A percentile compares a stretch with the other conserved stretches of the same genome.
Conservation (phyloP, 2,113 vertebrate genomes). For the Hippoglossus stenolepis region DNA sequence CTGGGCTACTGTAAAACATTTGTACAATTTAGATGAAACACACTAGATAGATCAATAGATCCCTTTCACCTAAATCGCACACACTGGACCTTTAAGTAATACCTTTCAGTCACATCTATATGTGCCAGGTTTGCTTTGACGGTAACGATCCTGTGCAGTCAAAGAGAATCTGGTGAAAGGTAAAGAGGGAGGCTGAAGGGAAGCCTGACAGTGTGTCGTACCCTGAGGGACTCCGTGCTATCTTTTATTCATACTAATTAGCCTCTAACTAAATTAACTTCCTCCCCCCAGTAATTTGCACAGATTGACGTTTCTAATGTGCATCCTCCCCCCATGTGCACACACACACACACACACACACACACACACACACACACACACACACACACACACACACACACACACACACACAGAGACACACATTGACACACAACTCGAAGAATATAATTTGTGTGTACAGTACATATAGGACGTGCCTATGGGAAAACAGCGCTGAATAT, state of each 20-base stretch:
- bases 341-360: not conserved
- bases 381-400: constrained; percentile 7
- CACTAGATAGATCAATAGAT: no score
- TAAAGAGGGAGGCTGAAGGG: constrained; percentile 40
- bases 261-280: constrained; percentile 76
- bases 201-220: constrained; percentile 66
- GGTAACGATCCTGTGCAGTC: constrained; percentile 33
- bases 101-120: not conserved
- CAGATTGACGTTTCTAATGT: constrained; percentile 69
- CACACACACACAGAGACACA: constrained; percentile 7
- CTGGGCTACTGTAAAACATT: no score
- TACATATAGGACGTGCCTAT: constrained; percentile 20
- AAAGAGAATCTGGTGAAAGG: constrained; percentile 35
- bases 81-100: not conserved
- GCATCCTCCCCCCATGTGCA: constrained; percentile 32
- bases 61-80: no score
- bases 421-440: constrained; percentile 7
- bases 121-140: constrained; percentile 11
- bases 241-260: constrained; percentile 82
- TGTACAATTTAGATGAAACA: no score
- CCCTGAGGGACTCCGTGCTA: constrained; percentile 68
- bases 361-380: not conserved
- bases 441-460: constrained; percentile 35
- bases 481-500: constrained; percentile 27
- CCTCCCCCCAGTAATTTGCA: constrained; percentile 72